Percentiles rank a stretch among this genome's conserved stretches.
Evolutionary conservation across 2,888 invertebrate genomes (phyloP).

Genomic region (Hypsopygia costalis): DNA sequence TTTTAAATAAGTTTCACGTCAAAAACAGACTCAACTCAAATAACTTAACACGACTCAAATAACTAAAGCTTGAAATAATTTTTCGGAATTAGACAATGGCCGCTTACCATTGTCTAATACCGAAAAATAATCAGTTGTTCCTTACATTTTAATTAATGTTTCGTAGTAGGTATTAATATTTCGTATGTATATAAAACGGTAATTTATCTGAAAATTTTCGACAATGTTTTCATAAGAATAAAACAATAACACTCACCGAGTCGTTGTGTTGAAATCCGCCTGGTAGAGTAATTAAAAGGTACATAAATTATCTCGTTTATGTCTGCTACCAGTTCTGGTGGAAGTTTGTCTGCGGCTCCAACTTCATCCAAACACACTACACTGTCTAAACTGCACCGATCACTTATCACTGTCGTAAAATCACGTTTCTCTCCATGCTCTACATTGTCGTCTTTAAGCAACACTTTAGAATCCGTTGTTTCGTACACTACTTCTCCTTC

Average conservation of each 20-base stretch:
- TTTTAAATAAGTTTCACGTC: no score
- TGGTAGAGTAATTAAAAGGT: constrained; percentile 83
- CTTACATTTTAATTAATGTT: no score
- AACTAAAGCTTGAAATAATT: no score
- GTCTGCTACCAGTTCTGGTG: constrained; percentile 61
- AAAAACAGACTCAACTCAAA: no score
- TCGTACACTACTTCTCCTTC: constrained; percentile 74
- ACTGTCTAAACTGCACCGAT: constrained; percentile 60
- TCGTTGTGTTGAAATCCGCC: constrained; percentile 65
- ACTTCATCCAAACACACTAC: constrained; percentile 82
- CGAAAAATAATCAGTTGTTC: no score
- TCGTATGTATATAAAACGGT: no score
- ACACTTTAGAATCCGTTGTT: constrained; percentile 40
- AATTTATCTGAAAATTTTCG: constrained; percentile 1
- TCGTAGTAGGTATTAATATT: no score
- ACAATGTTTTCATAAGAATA: background rate
- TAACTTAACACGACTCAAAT: no score
- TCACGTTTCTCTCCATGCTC: constrained; percentile 41
- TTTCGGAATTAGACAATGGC: no score
- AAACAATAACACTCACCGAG: constrained; percentile 53
- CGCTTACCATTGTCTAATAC: no score
- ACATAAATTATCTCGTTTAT: constrained; percentile 83
- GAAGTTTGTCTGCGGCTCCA: constrained; percentile 73
- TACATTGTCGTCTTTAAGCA: constrained; percentile 50
- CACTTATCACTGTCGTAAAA: constrained; percentile 65